These are phyloP conservation scores for Buphagus erythrorhynchus DNA, from an alignment of 2,797 vertebrate genomes.

Conservation along the genomic window DNA sequence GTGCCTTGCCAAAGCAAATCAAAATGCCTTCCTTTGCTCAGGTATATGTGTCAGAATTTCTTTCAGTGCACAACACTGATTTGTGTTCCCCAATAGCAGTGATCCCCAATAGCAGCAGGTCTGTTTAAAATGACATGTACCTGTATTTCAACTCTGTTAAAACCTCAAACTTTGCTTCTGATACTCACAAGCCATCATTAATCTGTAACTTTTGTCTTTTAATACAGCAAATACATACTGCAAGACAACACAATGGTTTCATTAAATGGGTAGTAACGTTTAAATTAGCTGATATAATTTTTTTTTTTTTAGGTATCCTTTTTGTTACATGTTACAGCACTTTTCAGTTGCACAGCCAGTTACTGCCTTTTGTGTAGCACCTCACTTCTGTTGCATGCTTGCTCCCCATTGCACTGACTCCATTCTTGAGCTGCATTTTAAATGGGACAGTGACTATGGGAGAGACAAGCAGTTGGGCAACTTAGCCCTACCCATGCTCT, in stretches of 20 bases:
- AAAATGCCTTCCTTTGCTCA: not conserved
- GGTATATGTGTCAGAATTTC: not conserved
- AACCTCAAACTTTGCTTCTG: not conserved
- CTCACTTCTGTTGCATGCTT: not conserved
- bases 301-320: not conserved
- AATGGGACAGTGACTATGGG: too few relatives aligned
- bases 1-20: not conserved
- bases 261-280: not conserved
- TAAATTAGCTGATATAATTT: not conserved
- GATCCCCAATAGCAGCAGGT: not conserved
- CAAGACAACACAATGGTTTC: not conserved
- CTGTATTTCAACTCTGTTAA: not conserved
- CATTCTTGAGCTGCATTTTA: not conserved
- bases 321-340: not conserved
- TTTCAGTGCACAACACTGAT: not conserved
- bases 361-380: not conserved
- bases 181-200: not conserved
- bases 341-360: not conserved
- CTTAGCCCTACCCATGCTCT: not conserved
- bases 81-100: not conserved
- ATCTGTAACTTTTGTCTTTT: not conserved
- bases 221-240: not conserved
- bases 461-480: not conserved
- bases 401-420: not conserved
- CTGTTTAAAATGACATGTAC: not conserved